These are phyloP conservation scores for Pterostichus niger DNA, from an alignment of 2,888 invertebrate genomes.

Conservation along the genomic window DNA sequence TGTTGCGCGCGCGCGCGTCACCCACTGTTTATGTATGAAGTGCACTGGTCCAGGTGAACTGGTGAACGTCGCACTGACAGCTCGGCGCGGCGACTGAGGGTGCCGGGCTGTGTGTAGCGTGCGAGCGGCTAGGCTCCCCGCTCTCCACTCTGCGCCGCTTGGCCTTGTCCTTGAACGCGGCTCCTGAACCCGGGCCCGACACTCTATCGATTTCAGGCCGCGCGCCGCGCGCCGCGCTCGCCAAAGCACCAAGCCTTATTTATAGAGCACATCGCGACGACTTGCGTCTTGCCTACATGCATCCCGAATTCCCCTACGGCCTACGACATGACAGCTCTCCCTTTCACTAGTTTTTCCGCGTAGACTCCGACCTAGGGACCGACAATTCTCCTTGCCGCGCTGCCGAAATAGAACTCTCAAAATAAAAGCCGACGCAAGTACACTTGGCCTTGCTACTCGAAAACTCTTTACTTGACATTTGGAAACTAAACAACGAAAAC, in stretches of 20 bases:
- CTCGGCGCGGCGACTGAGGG: constrained; percentile 57
- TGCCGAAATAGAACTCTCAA: constrained; percentile 61
- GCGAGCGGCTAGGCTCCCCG: constrained; percentile 59
- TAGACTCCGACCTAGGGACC: constrained; percentile 18
- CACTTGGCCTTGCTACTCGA: constrained; percentile 22
- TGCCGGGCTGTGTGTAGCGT: constrained; percentile 55
- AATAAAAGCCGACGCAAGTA: constrained; percentile 36
- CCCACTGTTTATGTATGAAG: background rate
- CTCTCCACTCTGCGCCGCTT: constrained; percentile 73
- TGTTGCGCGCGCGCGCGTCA: constrained; percentile 43
- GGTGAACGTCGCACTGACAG: constrained; percentile 20
- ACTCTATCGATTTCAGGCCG: constrained; percentile 77
- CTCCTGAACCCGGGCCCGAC: constrained; percentile 76
- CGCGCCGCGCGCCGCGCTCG: constrained; percentile 70
- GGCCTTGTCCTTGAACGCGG: constrained; percentile 81
- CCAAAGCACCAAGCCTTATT: constrained; percentile 36
- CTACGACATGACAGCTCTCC: constrained; percentile 39
- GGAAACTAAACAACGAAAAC: background rate
- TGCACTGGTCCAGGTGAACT: background rate
- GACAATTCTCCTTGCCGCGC: constrained; percentile 42
- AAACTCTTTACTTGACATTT: constrained; percentile 12
- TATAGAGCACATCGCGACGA: constrained; percentile 58
- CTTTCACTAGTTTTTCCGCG: constrained; percentile 49
- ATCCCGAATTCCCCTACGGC: constrained; percentile 67
- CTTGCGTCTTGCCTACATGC: constrained; percentile 66